Base-by-base conservation (phyloP, 53 echinoderm and acorn worm genomes). In the Temnopleurus reevesii region DNA sequence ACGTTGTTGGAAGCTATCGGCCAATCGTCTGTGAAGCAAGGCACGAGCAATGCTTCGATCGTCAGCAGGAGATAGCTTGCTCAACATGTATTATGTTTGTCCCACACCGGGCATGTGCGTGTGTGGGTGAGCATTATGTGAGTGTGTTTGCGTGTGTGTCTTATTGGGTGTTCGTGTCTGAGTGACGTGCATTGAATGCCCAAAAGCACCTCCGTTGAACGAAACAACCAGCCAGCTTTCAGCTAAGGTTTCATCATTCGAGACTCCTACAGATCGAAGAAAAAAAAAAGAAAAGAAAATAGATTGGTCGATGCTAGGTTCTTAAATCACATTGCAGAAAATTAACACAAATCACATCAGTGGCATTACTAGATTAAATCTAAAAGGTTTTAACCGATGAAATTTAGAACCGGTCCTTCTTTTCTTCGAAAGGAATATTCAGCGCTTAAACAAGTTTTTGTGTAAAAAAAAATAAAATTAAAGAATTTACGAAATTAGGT, bases 31-130 rank as follows among this genome's bases (percentile, higher is more conserved):
- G 45, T 45, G 24, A 77, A 51, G 81, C 31, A 18, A 53, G 25
- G 81, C 31, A 46, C 81, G 54, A 12, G 17, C 45, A 12, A 4
- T 30, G 53, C 46, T 53, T 30, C 27, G 81, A 81, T 81, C 81
- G 81, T 81, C 81, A 49, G 81, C 81, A 51, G 81, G 26, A 81
- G 81, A 81, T 81, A 81, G 81, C 81, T 77, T 43, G 77, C 77
- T 77, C 44, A 45, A 45, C 77, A 45, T 21, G 77, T 24, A 77
- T 77, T 77, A 77, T 31, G 71, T 36, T 38, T 66, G 71, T 77
- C 21, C 21, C 43, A 45, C 77, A 45, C 77, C 45, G 23, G 44
- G 45, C 77, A 76, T 76, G 45, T 45, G 77, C 77, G 77, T 45
- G 71, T 65, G 17, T 34, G 34, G 4, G 34, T 34, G 64, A 28